Evolutionary conservation across 2,797 vertebrate genomes (phyloP).

Genomic region (Sarcophilus harrisii): DNA sequence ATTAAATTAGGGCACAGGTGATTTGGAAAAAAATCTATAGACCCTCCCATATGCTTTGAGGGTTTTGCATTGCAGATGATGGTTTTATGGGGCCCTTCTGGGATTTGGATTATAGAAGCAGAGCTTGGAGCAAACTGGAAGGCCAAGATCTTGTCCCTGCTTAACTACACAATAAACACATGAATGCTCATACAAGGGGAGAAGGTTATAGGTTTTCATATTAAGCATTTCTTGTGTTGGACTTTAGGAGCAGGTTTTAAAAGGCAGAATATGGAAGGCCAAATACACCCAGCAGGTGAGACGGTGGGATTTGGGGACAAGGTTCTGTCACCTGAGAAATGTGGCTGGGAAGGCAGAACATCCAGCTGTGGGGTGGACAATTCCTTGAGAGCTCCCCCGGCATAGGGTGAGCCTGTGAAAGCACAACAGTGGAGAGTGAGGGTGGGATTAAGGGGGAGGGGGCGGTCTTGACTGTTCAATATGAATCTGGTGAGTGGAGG

Average conservation of each 20-base stretch:
- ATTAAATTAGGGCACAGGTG: constrained; percentile 87
- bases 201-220: constrained; percentile 71
- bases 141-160: constrained; percentile 73
- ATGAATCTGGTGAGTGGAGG: not conserved
- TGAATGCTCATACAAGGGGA: constrained; percentile 79
- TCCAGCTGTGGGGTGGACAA: not conserved
- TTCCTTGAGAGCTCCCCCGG: not conserved
- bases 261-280: not conserved
- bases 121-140: constrained; percentile 69
- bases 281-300: constrained; percentile 13
- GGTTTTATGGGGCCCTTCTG: constrained; percentile 79
- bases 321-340: not conserved
- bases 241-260: constrained; percentile 27
- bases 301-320: not conserved
- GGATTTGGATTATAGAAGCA: constrained; percentile 77
- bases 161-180: constrained; percentile 83
- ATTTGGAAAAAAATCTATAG: constrained; percentile 84
- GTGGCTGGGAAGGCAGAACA: not conserved
- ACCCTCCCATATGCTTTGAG: constrained; percentile 81
- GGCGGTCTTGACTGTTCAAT: accelerated
- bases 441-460: not conserved
- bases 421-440: not conserved
- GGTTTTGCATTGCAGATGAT: constrained; percentile 83
- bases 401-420: not conserved
- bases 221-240: constrained; percentile 55